Evolutionary conservation across 1,140 invertebrate genomes (phyloP), one percentile per base, ranked within the genome.

Genomic region (Aphaenogaster floridana): DNA sequence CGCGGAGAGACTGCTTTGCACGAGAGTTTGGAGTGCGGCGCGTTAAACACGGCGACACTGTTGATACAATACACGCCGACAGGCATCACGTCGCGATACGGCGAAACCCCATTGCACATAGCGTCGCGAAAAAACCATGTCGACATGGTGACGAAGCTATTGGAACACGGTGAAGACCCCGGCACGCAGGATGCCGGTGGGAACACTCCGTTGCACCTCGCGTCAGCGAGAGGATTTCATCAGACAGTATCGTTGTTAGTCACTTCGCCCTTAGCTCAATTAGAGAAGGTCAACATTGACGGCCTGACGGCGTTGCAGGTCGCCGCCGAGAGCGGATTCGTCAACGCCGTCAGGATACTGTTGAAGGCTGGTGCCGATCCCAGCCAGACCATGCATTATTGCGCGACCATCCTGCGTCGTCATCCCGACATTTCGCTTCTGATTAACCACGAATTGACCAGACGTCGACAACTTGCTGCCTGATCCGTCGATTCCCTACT

Each of bases 1-100:
- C 91, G 95, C 36, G 96, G 95, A 6, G 94, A 96, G 74, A 96
- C 95, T 21, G 95, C 96, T 15, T 76, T 96, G 11, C 95, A 95
- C 86, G 95, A 96, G 87, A 96, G 96, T 87, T 95, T 97, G 8
- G 96, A 97, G 87, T 93, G 94, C 59, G 92, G 93, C 54, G 92
- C 92, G 2, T 91, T 94, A 54, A 94, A 94, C 71, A 94, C 93
- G 11, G 93, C 93, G 7, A 66, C 90, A 54, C 76, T 95, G 8
- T 78, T 96, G 21, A 89, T 94, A 71, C 81, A 91, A 0, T 90
- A 92, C 39, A 94, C 95, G 0, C 93, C 93, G 15, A 72, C 92
- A 1, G 90, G 92, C 63, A 89, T 93, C 54, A 90, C 86, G 39
- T 96, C 94, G 3, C 93, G 92, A 6, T 96, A 95, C 63, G 93